Conservation (phyloP, 2,888 invertebrate species). For the Venusia cambrica region DNA sequence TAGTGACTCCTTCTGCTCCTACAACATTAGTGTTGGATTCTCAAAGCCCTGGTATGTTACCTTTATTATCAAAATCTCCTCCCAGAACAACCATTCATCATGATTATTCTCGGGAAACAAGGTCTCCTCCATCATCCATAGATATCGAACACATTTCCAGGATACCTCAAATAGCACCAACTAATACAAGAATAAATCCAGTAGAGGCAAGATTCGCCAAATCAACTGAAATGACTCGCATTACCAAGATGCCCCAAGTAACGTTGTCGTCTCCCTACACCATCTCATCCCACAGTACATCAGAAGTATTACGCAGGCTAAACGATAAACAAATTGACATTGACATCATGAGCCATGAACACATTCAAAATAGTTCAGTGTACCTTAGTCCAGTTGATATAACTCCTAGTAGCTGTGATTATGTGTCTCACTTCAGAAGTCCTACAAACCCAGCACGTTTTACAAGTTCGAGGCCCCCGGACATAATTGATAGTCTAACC, state of each 20-base stretch:
- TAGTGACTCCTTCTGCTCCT: constrained; percentile 16
- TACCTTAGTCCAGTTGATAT: constrained; percentile 62
- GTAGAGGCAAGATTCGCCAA: constrained; percentile 14
- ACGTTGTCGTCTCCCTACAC: constrained; percentile 21
- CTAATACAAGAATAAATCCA: constrained; percentile 20
- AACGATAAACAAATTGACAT: constrained; percentile 45
- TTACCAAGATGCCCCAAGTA: constrained; percentile 18
- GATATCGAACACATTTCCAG: constrained; percentile 22
- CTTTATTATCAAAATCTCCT: constrained; percentile 20
- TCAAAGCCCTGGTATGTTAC: constrained; percentile 17
- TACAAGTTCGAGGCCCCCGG: constrained; percentile 53
- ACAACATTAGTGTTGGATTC: constrained; percentile 34
- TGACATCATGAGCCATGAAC: constrained; percentile 41
- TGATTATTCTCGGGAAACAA: constrained; percentile 11
- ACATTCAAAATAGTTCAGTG: constrained; percentile 38
- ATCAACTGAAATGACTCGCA: constrained; percentile 15
- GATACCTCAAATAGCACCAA: constrained; percentile 15
- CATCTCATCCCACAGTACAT: constrained; percentile 28
- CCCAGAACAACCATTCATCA: constrained; percentile 9
- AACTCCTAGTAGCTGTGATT: constrained; percentile 59
- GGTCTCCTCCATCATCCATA: constrained; percentile 24
- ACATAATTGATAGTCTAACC: constrained; percentile 71
- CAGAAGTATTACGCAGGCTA: constrained; percentile 47
- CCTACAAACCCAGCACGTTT: constrained; percentile 39
- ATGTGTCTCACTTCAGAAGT: constrained; percentile 49